Evolutionary conservation across 1,140 invertebrate species (phyloP), one percentile per base, ranked within the genome.

Genomic region (Cydia pomonella): DNA sequence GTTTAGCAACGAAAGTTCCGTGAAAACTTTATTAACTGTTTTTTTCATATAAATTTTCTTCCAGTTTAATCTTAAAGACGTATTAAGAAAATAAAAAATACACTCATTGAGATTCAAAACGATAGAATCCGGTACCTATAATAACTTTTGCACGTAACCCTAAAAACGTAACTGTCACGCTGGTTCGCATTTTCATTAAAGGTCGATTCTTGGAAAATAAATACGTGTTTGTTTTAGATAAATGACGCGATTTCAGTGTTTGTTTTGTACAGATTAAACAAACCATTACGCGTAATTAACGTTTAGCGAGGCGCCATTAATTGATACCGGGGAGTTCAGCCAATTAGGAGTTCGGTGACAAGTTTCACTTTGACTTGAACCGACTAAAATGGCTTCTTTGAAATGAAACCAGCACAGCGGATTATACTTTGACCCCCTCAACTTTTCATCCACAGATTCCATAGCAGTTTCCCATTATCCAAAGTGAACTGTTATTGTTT

Each of bases 231-330:
- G 80, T 80, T 77, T 79, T 76, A 44, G 77, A 83, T 83, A 84
- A 79, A 84, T 72, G 44, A 73, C 76, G 76, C 81, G 80, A 86
- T 86, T 83, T 79, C 72, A 77, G 44, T 66, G 27, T 18, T 41
- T 73, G 62, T 64, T 47, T 21, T 21, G 33, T 41, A 75, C 71
- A 82, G 79, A 84, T 84, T 83, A 82, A 82, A 86, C 77, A 76
- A n/a, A 69, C 82, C 80, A 83, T 84, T 86, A 83, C 79, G 74
- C 73, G 78, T 81, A 83, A 86, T 86, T 86, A 84, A 78, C 66
- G 77, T 76, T 73, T 77, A 76, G 50, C 76, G 78, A 80, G 79
- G 75, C 84, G 74, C 81, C 50, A 64, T 80, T 87, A 84, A 85
- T 87, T 83, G 81, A 74, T 78, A 76, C 75, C 77, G 44, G 74